Base-by-base conservation (phyloP, 2,797 vertebrate species). In the Bufotes viridis region DNA sequence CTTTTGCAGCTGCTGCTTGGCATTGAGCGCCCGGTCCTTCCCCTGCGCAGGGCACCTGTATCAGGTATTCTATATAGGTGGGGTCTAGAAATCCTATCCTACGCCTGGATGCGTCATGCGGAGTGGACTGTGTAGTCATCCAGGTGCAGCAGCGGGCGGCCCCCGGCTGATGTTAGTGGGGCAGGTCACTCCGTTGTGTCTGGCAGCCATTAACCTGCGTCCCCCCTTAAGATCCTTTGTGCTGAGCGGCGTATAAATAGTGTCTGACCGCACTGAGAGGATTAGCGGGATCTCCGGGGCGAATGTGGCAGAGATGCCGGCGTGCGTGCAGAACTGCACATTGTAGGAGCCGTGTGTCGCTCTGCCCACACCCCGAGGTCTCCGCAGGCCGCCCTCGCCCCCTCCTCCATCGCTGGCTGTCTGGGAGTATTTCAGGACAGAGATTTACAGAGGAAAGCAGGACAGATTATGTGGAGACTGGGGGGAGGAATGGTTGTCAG, bases 371-470 rank as follows among this genome's bases (percentile, higher is more conserved):
- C 75, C 75, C 60, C 13, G 74, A 79, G 65, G 78, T 81, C 78
- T 87, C 24, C 51, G 67, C 85, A 24, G 86, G 17, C 65, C 18
- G 72, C 78, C n/a, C 75, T 26, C 49, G 1, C 58, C 11, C 81
- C 26, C 81, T 22, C 74, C 72, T 55, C 81, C 49, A 4, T 42
- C 58, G 24, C 51, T 70, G 53, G 60, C 26, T 67, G 86, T 14
- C 74, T 70, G 87, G 81, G 87, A 88, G 82, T 84, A 88, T 80
- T 74, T 84, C 63, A 88, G 87, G 82, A 84, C 87, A 88, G 55
- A 76, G 81, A 88, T 22, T 84, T 67, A 81, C 12, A 87, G 51
- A 58, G 63, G 29, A 70, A 80, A 86, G 76, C 65, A n/a, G 63
- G 63, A 17, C 51, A 60, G 65, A 87, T 86, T 78, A 86, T 78